These are phyloP conservation scores for Rhopalosiphum nymphaeae DNA, from an alignment of 2,888 invertebrate species.

Conservation along the genomic window DNA sequence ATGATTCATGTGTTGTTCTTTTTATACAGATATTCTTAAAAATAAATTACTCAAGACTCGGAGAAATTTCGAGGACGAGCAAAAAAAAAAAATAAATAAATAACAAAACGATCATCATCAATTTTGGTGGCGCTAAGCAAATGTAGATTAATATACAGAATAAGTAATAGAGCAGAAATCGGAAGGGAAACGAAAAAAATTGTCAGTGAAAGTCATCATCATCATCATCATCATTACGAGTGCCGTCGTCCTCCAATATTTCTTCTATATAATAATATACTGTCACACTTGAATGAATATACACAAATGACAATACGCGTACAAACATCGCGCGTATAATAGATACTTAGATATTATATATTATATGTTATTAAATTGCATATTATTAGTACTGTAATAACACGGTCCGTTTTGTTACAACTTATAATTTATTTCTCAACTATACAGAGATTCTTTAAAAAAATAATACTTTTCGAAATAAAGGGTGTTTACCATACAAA, in stretches of 20 bases:
- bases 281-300: neutral
- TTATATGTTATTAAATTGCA: neutral
- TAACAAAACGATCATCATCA: neutral
- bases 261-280: neutral
- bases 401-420: neutral
- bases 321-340: neutral
- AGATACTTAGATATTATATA: neutral
- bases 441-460: neutral
- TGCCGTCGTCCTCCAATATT: neutral
- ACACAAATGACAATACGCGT: neutral
- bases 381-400: neutral
- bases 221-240: neutral
- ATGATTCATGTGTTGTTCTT: neutral
- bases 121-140: neutral
- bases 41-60: neutral
- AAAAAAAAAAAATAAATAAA: neutral
- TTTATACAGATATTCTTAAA: neutral
- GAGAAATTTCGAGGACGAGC: neutral
- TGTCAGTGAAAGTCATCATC: conserved; percentile 27
- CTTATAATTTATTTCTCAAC: neutral
- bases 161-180: conserved; percentile 35
- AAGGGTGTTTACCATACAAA: neutral
- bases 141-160: neutral
- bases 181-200: conserved; percentile 1
- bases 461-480: neutral